Base-by-base conservation (phyloP, 2,113 vertebrate species). In the Macquaria ambigua region DNA sequence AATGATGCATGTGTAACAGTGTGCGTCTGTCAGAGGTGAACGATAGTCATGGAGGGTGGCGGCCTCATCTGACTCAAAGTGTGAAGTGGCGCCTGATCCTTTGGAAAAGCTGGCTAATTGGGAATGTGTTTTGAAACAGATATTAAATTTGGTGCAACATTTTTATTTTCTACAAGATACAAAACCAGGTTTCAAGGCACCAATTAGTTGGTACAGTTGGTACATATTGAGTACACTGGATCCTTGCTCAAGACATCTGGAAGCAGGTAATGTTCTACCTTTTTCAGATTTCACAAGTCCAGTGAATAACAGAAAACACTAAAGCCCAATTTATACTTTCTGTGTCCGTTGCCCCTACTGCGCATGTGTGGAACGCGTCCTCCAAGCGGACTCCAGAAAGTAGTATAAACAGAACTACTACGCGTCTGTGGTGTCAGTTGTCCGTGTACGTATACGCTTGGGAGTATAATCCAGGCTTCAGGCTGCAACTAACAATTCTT, bases 1-100 rank as follows among this genome's bases (percentile, higher is more conserved):
- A 41, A 68, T 37, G 55, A 79, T 61, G 48, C 4, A 9, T 46
- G 16, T 43, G 52, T 67, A 43, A 4, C 23, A 31, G 68, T 69
- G 23, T 6, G 21, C 6, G 2, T 75, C 31, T 41, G 62, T 70
- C 77, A 64, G 21, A 82, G 37, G 74, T 74, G 75, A 76, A 56
- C 48, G 0, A 50, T 64, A 37, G 72, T 82, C n/a, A 25, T 25
- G 4, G 46, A 70, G 77, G 25, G 8, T 4, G 28, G 79, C 39
- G 25, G 55, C 61, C 31, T 64, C 41, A 11, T 48, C 53, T 21
- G 55, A 76, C 31, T 25, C 18, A n/a, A 21, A 43, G 39, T 64
- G 37, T 34, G 31, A 55, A 68, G 20, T 11, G 21, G 11, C 25
- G 25, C 64, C 15, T 39, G 62, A 74, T 62, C 46, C 48, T 76